Evolutionary conservation across 2,113 vertebrate genomes (phyloP).

Genomic region (Ursus arctos): DNA sequence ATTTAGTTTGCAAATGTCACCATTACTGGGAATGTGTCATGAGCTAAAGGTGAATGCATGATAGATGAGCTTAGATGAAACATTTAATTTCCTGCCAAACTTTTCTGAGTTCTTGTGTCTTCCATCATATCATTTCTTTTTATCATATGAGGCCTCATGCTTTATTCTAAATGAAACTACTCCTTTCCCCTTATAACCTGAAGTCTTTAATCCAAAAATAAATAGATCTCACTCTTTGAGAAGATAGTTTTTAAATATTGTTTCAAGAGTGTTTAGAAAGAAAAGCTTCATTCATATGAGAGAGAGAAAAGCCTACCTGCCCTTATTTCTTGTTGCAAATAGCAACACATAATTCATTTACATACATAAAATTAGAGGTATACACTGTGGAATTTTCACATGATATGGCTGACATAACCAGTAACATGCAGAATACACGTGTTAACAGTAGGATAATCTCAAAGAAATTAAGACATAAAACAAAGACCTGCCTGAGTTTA

Average conservation of each 20-base stretch:
- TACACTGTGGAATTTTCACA: neutral
- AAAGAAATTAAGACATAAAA: neutral
- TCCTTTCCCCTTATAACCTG: neutral
- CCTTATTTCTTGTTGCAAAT: neutral
- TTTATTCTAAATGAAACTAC: conserved; percentile 51
- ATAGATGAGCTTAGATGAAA: conserved; percentile 83
- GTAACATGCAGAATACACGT: neutral
- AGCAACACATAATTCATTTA: neutral
- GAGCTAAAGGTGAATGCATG: conserved; percentile 85
- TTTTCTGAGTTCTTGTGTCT: conserved; percentile 70
- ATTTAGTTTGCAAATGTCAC: conserved; percentile 84
- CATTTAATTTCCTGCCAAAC: conserved; percentile 83
- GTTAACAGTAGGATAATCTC: neutral
- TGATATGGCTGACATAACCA: neutral
- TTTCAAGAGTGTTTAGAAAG: neutral
- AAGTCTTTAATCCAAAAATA: conserved; percentile 60
- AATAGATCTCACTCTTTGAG: conserved; percentile 56
- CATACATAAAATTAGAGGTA: neutral
- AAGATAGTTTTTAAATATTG: neutral
- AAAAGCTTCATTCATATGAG: neutral
- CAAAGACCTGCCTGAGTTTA: neutral
- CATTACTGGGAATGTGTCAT: conserved; percentile 79
- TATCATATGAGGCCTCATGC: neutral
- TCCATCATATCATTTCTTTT: conserved; percentile 49
- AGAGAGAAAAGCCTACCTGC: neutral